phyloP scores from a whole-genome alignment of 2,113 vertebrate genomes.

The Helogale parvula region DNA sequence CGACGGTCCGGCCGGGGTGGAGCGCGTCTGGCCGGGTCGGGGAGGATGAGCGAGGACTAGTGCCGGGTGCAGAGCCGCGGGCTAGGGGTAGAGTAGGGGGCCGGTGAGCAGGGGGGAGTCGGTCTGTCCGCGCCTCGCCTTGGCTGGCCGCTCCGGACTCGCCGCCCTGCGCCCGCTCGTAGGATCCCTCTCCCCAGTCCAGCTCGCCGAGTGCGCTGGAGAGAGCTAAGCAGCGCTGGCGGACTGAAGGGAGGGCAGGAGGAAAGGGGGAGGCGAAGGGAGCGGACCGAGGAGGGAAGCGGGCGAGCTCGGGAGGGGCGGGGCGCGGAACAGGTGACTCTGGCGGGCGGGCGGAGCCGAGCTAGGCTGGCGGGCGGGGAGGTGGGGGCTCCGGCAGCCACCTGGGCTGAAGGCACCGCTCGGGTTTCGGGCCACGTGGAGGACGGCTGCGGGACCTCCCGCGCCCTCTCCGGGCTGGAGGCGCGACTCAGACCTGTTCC shows the following conservation, averaged over 20 bases:
- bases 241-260: conserved; percentile 84
- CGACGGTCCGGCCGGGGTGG: conserved; percentile 71
- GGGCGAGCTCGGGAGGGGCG: conserved; percentile 70
- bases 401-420: background rate
- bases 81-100: background rate
- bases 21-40: conserved; percentile 66
- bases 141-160: no score
- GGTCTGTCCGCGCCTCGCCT: no score
- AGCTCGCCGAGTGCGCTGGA: background rate
- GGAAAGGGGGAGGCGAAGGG: conserved; percentile 74
- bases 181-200: no score
- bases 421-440: conserved; percentile 62
- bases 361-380: background rate
- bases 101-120: no score
- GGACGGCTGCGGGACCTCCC: conserved; percentile 56
- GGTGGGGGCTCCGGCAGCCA: background rate
- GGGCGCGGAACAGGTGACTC: conserved; percentile 64
- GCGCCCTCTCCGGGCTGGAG: conserved; percentile 33
- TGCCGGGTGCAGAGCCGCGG: conserved; percentile 55
- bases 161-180: no score
- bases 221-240: conserved; percentile 85
- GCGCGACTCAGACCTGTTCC: conserved; percentile 39
- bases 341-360: conserved; percentile 27
- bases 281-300: conserved; percentile 27
- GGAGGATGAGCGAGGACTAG: conserved; percentile 35